Base-by-base conservation (phyloP, 2,888 invertebrate genomes). In the Lithophane leautieri region DNA sequence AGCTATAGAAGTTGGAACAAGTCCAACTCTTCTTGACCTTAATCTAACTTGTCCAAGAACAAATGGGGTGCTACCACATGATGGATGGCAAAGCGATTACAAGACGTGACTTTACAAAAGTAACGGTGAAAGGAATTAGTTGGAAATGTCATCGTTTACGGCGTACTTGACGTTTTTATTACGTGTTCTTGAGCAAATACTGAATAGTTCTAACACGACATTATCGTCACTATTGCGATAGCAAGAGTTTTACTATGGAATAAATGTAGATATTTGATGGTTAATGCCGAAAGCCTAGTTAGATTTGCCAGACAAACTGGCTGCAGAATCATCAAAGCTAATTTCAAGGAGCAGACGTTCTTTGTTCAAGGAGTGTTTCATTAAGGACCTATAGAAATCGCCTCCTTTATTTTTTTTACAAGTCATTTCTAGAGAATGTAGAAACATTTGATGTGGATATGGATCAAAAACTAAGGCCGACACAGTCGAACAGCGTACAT, bases 21-120 rank as follows among this genome's bases (percentile, higher is more conserved):
- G 52, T 77, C 80, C 83, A 83, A 77, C 25, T 71, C 34, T 52
- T 61, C 70, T 71, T 73, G 72, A 71, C 67, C 83, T 71, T 75
- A 77, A 77, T 80, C 50, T 52, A n/a, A 69, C 54, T 71, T 65
- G 66, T n/a, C 52, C 52, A 70, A 68, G 54, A 82, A 73, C 52
- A 77, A 81, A 73, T 63, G 34, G 34, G 19, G n/a, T 54, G 63
- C 58, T 67, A 28, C 16, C 22, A 63, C n/a, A 54, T 60, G 60
- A 81, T 73, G 34, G 34, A 82, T 47, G 11, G 42, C 61, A 52
- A 28, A 63, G 19, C 70, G 22, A 82, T 71, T 74, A 71, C 40
- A 56, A 68, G 68, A 73, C 60, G 56, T 65, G 70, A 71, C 56
- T 74, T 78, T 63, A 68, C 22, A 60, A 42, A 65, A 54, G 25